These are phyloP conservation scores for Thamnophis sirtalis DNA, from an alignment of 2,113 vertebrate genomes.

Conservation along the genomic window DNA sequence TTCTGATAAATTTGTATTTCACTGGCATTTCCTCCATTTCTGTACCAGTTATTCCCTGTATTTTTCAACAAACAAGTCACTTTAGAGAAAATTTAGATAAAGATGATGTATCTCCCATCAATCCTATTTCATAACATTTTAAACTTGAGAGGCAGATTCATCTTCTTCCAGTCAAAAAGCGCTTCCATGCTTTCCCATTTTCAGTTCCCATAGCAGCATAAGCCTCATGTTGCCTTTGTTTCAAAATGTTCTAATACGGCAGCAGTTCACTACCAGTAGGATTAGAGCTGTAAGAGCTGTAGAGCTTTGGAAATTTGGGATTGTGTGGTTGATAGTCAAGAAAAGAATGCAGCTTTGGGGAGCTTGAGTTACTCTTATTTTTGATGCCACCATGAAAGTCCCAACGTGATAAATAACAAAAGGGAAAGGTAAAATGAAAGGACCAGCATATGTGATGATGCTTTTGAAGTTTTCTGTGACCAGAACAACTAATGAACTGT, in stretches of 20 bases:
- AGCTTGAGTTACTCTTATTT: background rate
- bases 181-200: constrained; percentile 10
- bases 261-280: background rate
- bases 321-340: background rate
- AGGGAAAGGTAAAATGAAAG: constrained; percentile 25
- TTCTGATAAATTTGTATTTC: background rate
- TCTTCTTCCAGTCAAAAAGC: background rate
- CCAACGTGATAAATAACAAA: constrained; percentile 13
- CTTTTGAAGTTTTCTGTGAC: constrained; percentile 1
- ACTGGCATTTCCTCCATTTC: background rate
- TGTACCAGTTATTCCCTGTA: background rate
- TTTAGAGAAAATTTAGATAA: background rate
- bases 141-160: background rate
- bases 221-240: background rate
- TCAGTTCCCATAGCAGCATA: constrained; percentile 13
- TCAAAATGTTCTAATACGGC: background rate
- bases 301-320: background rate
- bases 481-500: background rate
- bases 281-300: background rate
- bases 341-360: background rate
- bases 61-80: background rate
- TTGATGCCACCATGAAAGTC: background rate
- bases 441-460: background rate
- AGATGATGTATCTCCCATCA: background rate
- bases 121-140: background rate